Base-by-base conservation (phyloP, 1,140 invertebrate species). In the Cephus cinctus region DNA sequence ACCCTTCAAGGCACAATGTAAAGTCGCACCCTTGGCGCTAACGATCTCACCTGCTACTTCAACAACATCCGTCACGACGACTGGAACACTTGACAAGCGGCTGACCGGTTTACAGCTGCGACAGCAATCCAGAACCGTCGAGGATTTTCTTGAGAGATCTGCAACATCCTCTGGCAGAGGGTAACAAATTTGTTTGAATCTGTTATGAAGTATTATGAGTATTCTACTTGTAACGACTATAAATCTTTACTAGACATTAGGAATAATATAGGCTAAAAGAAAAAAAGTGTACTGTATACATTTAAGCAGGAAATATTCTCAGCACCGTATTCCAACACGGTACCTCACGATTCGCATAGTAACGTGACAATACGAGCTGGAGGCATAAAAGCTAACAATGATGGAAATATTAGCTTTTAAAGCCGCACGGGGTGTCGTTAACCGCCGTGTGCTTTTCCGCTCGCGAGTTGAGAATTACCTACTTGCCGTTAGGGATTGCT, bases 401-500 rank as follows among this genome's bases (percentile, higher is more conserved):
- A 73, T 65, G 65, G 60, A 73, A 72, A 71, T 71, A 71, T 73
- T 63, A 68, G 52, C 65, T 71, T 69, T 68, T 71, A 67, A 73
- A 71, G 61, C 61, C 63, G 65, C 60, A 42, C 60, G 45, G 62
- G 66, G 67, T 69, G 67, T 65, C 67, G 65, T 72, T 71, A 73
- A 71, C 62, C 52, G 54, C 54, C 46, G 50, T 49, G 35, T 52
- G 47, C 52, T 55, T 65, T 27, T 27, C n/a, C 25, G 25, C n/a
- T 27, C 6, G 25, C 6, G n/a, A 27, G 25, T 27, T n/a, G n/a
- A 27, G 25, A n/a, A n/a, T 27, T 27, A 27, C 25, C n/a, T 27
- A 27, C 25, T n/a, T 27, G 25, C n/a, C 25, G 6, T 8, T 27
- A n/a, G n/a, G n/a, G n/a, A n/a, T n/a, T 6, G 6, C 25, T 27